These are phyloP conservation scores for Scotopteryx bipunctaria DNA, from an alignment of 2,888 invertebrate genomes.

Conservation along the genomic window DNA sequence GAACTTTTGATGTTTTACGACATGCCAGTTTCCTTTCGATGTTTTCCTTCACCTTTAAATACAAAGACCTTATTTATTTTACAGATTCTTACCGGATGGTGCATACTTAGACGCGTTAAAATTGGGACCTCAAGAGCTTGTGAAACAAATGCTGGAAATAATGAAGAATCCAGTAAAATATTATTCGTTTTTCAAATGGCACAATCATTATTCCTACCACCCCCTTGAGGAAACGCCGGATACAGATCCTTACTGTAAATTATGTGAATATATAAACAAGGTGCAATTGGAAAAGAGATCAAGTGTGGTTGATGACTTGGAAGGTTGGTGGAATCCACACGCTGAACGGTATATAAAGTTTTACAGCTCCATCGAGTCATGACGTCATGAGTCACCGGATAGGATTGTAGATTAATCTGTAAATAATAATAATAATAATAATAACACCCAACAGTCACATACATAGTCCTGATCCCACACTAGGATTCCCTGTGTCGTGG, in stretches of 20 bases:
- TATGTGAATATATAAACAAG: slow-evolving; percentile 34
- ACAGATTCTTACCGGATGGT: slow-evolving; percentile 48
- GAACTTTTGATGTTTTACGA: too few relatives aligned
- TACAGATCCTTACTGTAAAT: slow-evolving; percentile 37
- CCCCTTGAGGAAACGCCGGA: slow-evolving; percentile 23
- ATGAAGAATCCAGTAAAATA: slow-evolving; percentile 43
- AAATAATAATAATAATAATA: too few relatives aligned
- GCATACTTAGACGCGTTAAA: slow-evolving; percentile 36
- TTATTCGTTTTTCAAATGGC: slow-evolving; percentile 49
- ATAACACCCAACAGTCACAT: too few relatives aligned
- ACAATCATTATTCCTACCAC: slow-evolving; percentile 48
- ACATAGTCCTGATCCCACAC: too few relatives aligned
- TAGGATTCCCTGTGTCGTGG: too few relatives aligned
- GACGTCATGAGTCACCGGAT: too few relatives aligned
- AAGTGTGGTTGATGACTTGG: slow-evolving; percentile 10
- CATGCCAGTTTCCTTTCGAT: too few relatives aligned
- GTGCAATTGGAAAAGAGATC: background rate
- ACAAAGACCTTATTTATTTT: slow-evolving; percentile 2
- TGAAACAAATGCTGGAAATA: slow-evolving; percentile 40
- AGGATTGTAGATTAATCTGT: too few relatives aligned
- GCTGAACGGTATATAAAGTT: background rate
- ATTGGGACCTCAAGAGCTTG: slow-evolving; percentile 28
- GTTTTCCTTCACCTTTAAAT: too few relatives aligned
- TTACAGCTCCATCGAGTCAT: too few relatives aligned
- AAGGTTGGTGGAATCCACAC: slow-evolving; percentile 28